phyloP scores from a whole-genome alignment of 2,888 invertebrate genomes.

The Tipula helvola region DNA sequence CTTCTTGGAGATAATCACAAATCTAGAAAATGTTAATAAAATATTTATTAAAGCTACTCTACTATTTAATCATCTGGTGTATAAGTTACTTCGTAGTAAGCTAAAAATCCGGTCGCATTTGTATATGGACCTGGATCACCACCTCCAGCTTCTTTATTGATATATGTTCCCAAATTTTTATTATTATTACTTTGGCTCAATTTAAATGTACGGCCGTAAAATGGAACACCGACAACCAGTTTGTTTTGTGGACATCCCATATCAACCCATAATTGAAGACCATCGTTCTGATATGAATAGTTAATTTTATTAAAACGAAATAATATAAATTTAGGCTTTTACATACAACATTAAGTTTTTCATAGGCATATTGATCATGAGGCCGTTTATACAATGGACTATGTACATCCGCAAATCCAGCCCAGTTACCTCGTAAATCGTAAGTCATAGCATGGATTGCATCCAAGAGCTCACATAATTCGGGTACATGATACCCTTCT shows the following conservation, averaged over 20 bases:
- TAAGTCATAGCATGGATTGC: slow-evolving; percentile 81
- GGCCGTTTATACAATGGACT: slow-evolving; percentile 76
- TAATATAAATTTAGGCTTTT: neutral
- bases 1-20: slow-evolving; percentile 58
- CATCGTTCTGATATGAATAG: slow-evolving; percentile 56
- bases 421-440: slow-evolving; percentile 80
- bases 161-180: slow-evolving; percentile 72
- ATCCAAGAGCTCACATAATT: slow-evolving; percentile 70
- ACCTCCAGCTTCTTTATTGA: slow-evolving; percentile 83
- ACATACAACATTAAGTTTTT: slow-evolving; percentile 78
- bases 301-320: neutral
- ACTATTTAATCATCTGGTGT: neutral
- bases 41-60: slow-evolving; percentile 11
- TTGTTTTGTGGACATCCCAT: slow-evolving; percentile 80
- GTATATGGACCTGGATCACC: slow-evolving; percentile 77
- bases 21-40: slow-evolving; percentile 34
- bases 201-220: slow-evolving; percentile 79
- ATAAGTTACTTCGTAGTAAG: slow-evolving; percentile 54
- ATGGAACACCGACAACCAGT: slow-evolving; percentile 76
- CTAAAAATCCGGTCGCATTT: slow-evolving; percentile 73
- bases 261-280: slow-evolving; percentile 75
- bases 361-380: slow-evolving; percentile 81
- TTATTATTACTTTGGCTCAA: slow-evolving; percentile 70
- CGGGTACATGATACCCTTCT: slow-evolving; percentile 84
- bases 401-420: slow-evolving; percentile 80